Percentiles rank a stretch among this genome's conserved stretches.
Evolutionary conservation across 1,140 invertebrate genomes (phyloP).

Genomic region (Micrasema longulum): DNA sequence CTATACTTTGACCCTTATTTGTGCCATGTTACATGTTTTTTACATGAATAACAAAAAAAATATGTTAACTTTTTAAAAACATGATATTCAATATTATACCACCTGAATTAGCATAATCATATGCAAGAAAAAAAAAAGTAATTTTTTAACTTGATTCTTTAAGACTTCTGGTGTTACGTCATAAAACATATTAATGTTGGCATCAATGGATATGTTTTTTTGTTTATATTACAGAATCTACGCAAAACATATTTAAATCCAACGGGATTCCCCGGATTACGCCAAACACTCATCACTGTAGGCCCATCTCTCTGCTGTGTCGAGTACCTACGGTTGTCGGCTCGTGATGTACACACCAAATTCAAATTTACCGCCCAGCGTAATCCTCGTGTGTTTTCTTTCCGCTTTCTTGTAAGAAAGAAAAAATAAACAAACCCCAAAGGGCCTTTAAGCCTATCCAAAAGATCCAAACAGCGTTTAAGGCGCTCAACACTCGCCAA

Average conservation of each 20-base stretch:
- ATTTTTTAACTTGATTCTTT: too few species aligned
- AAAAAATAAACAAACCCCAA: conserved; percentile 52
- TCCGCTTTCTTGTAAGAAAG: conserved; percentile 4
- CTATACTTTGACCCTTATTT: too few species aligned
- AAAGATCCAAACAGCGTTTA: conserved; percentile 15
- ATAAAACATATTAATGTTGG: too few species aligned
- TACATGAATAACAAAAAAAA: too few species aligned
- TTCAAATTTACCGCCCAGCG: conserved; percentile 34
- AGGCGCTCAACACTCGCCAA: conserved; percentile 13
- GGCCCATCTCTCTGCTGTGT: not conserved
- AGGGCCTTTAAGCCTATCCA: conserved; percentile 45
- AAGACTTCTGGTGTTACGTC: too few species aligned
- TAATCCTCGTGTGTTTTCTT: conserved; percentile 23
- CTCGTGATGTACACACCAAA: conserved; percentile 17
- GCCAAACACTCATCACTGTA: conserved; percentile 31
- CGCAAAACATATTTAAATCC: conserved; percentile 29
- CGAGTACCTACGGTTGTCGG: too few species aligned
- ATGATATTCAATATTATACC: too few species aligned
- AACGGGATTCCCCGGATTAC: conserved; percentile 22
- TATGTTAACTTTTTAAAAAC: too few species aligned
- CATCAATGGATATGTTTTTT: conserved; percentile 11
- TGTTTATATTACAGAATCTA: conserved; percentile 23
- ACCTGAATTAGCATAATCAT: too few species aligned
- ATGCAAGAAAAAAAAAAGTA: too few species aligned
- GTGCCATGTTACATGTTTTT: too few species aligned